Conservation (phyloP, 2,888 invertebrate species). For the Polydrusus pterygomalis region DNA sequence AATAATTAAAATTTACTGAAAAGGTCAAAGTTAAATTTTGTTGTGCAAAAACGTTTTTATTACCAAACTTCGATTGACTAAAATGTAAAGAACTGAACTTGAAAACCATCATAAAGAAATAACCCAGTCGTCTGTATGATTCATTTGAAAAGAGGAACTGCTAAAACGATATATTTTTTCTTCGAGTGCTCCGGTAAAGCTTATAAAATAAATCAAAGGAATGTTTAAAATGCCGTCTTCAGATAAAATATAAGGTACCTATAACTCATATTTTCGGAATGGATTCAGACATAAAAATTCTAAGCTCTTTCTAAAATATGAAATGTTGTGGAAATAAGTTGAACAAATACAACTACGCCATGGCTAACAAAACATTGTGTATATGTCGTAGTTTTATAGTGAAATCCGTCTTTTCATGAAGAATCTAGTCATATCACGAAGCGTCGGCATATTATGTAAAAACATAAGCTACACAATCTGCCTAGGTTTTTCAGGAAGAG, state of each 20-base stretch:
- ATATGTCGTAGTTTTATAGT: too few species aligned
- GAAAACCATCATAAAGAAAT: conserved; percentile 19
- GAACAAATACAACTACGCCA: too few species aligned
- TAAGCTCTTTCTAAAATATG: too few species aligned
- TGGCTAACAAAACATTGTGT: too few species aligned
- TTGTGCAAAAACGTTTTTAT: conserved; percentile 6
- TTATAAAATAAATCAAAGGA: conserved; percentile 3
- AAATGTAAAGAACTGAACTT: neutral
- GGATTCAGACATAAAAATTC: too few species aligned
- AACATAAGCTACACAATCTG: too few species aligned
- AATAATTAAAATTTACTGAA: neutral
- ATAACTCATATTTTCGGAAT: neutral
- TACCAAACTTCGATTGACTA: neutral
- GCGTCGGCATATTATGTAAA: too few species aligned
- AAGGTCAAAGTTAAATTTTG: neutral
- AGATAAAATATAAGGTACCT: neutral
- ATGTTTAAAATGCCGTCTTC: neutral
- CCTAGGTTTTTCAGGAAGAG: too few species aligned
- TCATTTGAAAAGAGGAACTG: conserved; percentile 2
- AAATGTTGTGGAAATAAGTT: too few species aligned
- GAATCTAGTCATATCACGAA: too few species aligned
- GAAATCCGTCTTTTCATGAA: too few species aligned
- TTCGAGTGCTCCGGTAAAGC: neutral
- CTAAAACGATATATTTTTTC: conserved; percentile 10
- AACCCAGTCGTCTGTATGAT: conserved; percentile 8